A percentile compares a stretch with the other conserved stretches of the same genome.
phyloP scores from a whole-genome alignment of 2,888 invertebrate genomes.

The Amorpha juglandis region DNA sequence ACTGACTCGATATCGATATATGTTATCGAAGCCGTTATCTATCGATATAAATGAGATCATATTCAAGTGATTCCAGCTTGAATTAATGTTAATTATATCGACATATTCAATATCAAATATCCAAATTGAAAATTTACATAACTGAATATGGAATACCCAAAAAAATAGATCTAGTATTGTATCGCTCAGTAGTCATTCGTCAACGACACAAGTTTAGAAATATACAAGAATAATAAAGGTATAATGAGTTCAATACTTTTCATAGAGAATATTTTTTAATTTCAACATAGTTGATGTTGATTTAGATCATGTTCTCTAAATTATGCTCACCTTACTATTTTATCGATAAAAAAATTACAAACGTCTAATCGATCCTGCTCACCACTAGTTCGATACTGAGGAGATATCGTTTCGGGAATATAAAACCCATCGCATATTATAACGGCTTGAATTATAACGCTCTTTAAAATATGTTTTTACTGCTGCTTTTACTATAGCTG shows the following conservation, averaged over 20 bases:
- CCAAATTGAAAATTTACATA: not conserved
- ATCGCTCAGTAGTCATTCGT: not conserved
- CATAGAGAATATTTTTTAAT: not conserved
- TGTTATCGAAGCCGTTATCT: not conserved
- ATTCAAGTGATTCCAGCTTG: not conserved
- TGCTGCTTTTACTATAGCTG: not conserved
- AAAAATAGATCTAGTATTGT: not conserved
- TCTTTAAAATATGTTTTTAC: not conserved
- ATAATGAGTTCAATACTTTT: conserved; percentile 6
- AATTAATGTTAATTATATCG: not conserved
- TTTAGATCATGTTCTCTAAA: not conserved
- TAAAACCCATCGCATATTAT: not conserved
- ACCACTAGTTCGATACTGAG: not conserved
- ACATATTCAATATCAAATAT: not conserved
- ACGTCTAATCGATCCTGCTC: not conserved
- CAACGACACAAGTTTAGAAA: not conserved
- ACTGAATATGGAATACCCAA: not conserved
- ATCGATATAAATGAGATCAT: conserved; percentile 4
- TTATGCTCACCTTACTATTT: not conserved
- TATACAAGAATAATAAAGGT: not conserved
- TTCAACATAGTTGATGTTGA: not conserved
- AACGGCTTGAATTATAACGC: not conserved
- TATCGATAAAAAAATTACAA: not conserved
- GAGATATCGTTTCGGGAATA: not conserved
- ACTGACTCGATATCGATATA: not conserved